Base-by-base conservation (phyloP, 1,140 invertebrate species). In the Pogonognathellus flavescens region DNA sequence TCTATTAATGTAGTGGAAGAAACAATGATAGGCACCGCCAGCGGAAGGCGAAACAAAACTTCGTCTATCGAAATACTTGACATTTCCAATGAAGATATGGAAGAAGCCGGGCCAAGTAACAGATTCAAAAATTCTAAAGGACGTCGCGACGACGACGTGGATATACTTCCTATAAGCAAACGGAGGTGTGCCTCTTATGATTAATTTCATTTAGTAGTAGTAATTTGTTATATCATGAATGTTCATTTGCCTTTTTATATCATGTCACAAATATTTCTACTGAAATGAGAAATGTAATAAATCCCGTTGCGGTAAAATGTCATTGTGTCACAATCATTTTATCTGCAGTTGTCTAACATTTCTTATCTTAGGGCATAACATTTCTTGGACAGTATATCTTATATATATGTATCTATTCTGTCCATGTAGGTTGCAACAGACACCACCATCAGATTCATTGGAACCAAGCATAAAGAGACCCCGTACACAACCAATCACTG, bases 391-490 rank as follows among this genome's bases (percentile, higher is more conserved):
- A 41, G 14, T 14, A 41, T 76, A n/a, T 76, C 41, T 76, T 76
- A 76, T 76, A n/a, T 76, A n/a, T 76, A 31, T 76, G 70, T 76
- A 25, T 57, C n/a, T 57, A 57, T 76, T 76, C 70, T 66, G 49
- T 76, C 25, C 11, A n/a, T 41, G 41, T 76, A 76, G 70, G 49
- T 76, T 76, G 16, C 31, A 31, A n/a, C 41, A 76, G 41, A n/a
- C 5, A 31, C 6, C 31, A 1, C 31, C 31, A 41, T 25, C 13
- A 18, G 59, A 62, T 16, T 16, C 41, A 49, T 76, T 76, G 70
- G 70, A 76, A 50, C 70, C 70, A 49, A 76, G 70, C 41, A 76
- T 76, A 76, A 76, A 76, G 70, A 76, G 31, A 76, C 22, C 70
- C 6, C 41, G 70, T 18, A 76, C 41, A 76, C 16, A 76, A 16